A percentile compares a stretch with the other conserved stretches of the same genome.
phyloP scores from a whole-genome alignment of 1,140 invertebrate genomes.

The Aphis craccivora region DNA sequence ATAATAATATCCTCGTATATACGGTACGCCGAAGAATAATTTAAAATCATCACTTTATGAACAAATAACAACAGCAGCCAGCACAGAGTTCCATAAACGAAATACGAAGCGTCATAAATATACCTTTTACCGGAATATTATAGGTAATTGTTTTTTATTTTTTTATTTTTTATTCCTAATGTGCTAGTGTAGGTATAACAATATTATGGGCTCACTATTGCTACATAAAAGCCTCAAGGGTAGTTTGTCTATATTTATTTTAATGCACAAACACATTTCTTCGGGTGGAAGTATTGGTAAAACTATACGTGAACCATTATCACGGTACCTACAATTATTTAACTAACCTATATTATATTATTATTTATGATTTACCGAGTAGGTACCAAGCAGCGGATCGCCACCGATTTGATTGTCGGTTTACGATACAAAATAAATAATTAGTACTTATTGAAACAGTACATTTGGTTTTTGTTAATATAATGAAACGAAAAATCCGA shows the following conservation, averaged over 20 bases:
- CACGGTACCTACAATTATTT: neutral
- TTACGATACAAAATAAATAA: neutral
- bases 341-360: neutral
- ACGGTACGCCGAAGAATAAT: neutral
- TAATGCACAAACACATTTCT: neutral
- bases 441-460: neutral
- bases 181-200: neutral
- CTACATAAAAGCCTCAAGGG: neutral
- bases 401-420: neutral
- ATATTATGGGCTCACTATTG: neutral
- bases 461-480: neutral
- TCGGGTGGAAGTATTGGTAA: neutral
- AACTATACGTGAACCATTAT: neutral
- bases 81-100: neutral
- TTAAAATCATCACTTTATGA: conserved; percentile 5
- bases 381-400: neutral
- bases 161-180: neutral
- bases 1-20: neutral
- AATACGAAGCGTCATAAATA: neutral
- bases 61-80: conserved; percentile 18
- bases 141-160: conserved; percentile 32
- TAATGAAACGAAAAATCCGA: neutral
- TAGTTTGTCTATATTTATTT: neutral
- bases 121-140: conserved; percentile 35
- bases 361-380: neutral